phyloP scores from a whole-genome alignment of 1,140 invertebrate genomes.

The Atopsyche davidsoni region DNA sequence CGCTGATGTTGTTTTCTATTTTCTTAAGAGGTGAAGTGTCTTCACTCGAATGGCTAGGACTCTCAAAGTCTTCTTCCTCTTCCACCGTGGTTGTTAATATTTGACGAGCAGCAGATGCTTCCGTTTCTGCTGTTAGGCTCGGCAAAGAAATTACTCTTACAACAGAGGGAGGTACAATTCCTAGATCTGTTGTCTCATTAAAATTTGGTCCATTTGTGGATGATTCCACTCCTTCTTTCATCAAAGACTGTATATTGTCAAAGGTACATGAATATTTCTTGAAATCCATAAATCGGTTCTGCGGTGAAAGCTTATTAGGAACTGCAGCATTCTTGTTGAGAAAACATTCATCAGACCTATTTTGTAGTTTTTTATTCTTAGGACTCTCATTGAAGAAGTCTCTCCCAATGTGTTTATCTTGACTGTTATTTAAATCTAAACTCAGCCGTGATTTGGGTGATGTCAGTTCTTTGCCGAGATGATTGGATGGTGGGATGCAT shows the following conservation, averaged over 20 bases:
- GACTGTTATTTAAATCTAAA: constrained; percentile 52
- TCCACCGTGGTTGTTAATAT: constrained; percentile 52
- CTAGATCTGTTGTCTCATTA: constrained; percentile 48
- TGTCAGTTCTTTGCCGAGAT: constrained; percentile 51
- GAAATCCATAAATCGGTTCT: constrained; percentile 51
- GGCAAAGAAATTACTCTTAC: constrained; percentile 62
- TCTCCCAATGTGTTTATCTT: constrained; percentile 47
- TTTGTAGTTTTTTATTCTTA: constrained; percentile 44
- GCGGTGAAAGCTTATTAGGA: constrained; percentile 46
- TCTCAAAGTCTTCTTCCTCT: constrained; percentile 53
- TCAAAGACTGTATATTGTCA: constrained; percentile 69
- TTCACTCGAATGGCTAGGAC: constrained; percentile 47
- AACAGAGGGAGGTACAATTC: constrained; percentile 52
- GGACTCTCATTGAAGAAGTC: constrained; percentile 48
- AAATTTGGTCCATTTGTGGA: constrained; percentile 38
- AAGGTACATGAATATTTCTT: constrained; percentile 72
- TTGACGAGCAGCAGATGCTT: constrained; percentile 37
- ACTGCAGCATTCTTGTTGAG: constrained; percentile 37
- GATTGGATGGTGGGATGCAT: constrained; percentile 47
- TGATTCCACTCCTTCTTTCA: constrained; percentile 58
- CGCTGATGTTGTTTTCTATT: constrained; percentile 61
- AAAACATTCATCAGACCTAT: constrained; percentile 36
- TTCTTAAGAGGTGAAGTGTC: constrained; percentile 55
- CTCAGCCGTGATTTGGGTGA: constrained; percentile 53
- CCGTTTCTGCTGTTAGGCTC: constrained; percentile 51